A percentile compares a stretch with the other conserved stretches of the same genome.
Evolutionary conservation across 2,888 invertebrate genomes (phyloP).

Genomic region (Rhaphigaster nebulosa): DNA sequence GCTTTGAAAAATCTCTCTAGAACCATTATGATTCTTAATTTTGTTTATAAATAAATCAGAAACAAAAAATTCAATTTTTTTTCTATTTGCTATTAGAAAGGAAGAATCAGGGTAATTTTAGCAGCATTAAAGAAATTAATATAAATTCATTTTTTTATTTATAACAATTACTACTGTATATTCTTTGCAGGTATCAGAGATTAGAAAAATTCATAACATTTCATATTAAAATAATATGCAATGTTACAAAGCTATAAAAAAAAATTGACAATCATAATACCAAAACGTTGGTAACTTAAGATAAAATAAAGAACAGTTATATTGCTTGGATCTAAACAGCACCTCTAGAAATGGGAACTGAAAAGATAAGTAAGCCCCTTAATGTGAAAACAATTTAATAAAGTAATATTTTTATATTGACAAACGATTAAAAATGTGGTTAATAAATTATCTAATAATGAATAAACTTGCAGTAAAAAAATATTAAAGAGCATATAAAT

Average conservation of each 20-base stretch:
- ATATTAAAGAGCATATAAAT: not conserved
- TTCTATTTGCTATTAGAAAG: too few relatives aligned
- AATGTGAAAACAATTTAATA: not conserved
- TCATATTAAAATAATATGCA: not conserved
- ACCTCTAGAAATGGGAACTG: not conserved
- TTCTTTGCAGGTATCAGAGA: not conserved
- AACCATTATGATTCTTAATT: too few relatives aligned
- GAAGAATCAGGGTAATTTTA: not conserved
- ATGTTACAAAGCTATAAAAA: conserved; percentile 1
- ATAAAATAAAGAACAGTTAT: not conserved
- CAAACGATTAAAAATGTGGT: not conserved
- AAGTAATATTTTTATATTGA: not conserved
- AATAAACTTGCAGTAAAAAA: not conserved
- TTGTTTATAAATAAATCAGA: not conserved
- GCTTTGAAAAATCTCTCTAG: too few relatives aligned
- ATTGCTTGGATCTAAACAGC: not conserved
- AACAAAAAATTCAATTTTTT: too few relatives aligned
- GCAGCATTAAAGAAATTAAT: not conserved
- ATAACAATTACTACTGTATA: conserved; percentile 14
- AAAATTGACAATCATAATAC: not conserved
- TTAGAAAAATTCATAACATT: not conserved
- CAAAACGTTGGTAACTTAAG: not conserved
- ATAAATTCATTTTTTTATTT: not conserved
- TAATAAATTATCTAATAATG: not conserved
- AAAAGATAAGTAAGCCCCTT: not conserved